phyloP scores from a whole-genome alignment of 2,113 vertebrate genomes.

The Formicarius rufipectus region DNA sequence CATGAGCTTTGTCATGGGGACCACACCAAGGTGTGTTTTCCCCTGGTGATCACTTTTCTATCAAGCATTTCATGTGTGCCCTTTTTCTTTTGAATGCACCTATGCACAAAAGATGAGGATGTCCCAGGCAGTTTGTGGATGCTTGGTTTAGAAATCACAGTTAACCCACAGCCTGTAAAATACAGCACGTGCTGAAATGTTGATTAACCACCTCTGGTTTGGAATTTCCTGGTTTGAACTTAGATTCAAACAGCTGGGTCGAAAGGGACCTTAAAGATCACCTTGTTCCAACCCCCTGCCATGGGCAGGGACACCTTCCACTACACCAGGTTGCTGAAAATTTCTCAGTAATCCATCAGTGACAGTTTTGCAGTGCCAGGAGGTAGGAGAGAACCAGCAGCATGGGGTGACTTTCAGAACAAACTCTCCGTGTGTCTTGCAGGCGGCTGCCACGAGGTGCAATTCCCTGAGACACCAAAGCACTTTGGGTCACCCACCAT shows the following conservation, averaged over 20 bases:
- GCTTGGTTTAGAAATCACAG: background rate
- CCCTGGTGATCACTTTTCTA: background rate
- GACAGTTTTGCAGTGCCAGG: background rate
- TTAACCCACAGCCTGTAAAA: background rate
- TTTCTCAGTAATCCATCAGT: background rate
- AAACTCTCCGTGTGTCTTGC: background rate
- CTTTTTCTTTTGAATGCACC: background rate
- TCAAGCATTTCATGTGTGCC: background rate
- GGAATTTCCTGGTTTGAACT: background rate
- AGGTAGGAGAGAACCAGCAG: background rate
- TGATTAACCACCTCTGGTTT: background rate
- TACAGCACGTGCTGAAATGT: background rate
- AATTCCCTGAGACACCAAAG: background rate
- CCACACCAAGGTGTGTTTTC: background rate
- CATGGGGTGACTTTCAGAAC: background rate
- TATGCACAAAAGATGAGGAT: background rate
- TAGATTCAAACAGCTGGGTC: background rate
- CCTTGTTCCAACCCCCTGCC: background rate
- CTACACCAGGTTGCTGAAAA: background rate
- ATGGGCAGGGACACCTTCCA: background rate
- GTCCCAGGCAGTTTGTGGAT: background rate
- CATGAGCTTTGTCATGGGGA: background rate
- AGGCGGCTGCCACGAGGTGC: background rate
- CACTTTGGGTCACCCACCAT: background rate
- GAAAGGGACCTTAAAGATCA: background rate